Conservation (phyloP, 2,797 vertebrate species). For the Poeciliopsis turneri region DNA sequence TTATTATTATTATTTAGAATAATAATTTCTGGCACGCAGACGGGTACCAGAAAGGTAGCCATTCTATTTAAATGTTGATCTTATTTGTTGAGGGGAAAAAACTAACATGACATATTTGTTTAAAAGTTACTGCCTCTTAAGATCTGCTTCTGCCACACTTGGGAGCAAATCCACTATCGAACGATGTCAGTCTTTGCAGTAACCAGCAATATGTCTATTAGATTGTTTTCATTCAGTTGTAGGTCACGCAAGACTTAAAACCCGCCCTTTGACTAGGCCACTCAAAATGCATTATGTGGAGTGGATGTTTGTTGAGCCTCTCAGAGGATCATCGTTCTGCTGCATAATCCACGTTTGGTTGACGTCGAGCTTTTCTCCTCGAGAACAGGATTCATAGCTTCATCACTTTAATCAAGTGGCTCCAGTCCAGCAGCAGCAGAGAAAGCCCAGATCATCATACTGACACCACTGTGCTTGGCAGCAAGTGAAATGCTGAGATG, state of each 20-base stretch:
- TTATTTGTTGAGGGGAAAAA: background rate
- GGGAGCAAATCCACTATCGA: background rate
- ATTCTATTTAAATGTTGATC: slow-evolving; percentile 13
- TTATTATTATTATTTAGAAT: too few relatives aligned
- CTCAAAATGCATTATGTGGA: background rate
- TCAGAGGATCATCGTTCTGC: background rate
- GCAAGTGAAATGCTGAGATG: background rate
- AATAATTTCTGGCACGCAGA: background rate
- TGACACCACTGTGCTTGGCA: background rate
- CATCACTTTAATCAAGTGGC: background rate
- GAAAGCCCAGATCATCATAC: background rate
- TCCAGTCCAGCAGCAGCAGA: background rate
- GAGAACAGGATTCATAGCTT: background rate
- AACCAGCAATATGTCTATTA: background rate
- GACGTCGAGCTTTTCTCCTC: background rate
- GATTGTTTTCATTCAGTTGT: background rate
- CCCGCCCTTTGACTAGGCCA: background rate
- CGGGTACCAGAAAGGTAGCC: slow-evolving; percentile 52
- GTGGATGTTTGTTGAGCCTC: background rate
- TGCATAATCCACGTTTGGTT: background rate
- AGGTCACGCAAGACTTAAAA: background rate
- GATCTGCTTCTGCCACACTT: background rate
- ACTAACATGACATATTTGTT: background rate
- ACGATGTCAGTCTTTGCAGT: background rate
- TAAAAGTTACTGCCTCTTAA: background rate